A percentile compares a stretch with the other conserved stretches of the same genome.
Evolutionary conservation across 2,888 invertebrate species (phyloP).

Genomic region (Clitarchus hookeri): DNA sequence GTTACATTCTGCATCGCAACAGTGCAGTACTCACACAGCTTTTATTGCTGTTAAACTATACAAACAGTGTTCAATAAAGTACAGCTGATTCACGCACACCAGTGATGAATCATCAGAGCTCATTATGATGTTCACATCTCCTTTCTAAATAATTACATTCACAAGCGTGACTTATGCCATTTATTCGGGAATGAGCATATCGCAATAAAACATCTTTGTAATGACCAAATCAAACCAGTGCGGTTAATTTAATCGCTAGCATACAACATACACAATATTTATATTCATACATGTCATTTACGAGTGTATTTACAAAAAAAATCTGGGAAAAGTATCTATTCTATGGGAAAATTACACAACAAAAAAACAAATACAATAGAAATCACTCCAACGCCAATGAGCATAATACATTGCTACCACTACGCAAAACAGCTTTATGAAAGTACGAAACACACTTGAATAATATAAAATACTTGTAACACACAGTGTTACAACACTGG

Average conservation of each 20-base stretch:
- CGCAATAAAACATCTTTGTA: background rate
- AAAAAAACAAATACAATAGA: background rate
- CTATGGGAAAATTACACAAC: background rate
- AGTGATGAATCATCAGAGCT: too few species aligned
- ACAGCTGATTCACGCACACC: too few species aligned
- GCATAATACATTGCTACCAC: background rate
- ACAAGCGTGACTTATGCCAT: background rate
- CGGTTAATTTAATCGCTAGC: background rate
- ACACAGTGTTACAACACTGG: constrained; percentile 1
- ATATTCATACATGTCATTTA: background rate
- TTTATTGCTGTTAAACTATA: too few species aligned
- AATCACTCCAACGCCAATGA: background rate
- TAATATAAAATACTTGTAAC: constrained; percentile 1
- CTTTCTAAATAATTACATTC: too few species aligned
- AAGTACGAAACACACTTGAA: background rate
- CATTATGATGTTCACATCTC: too few species aligned
- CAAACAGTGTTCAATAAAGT: too few species aligned
- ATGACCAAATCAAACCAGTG: background rate
- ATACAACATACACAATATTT: background rate
- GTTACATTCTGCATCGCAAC: too few species aligned
- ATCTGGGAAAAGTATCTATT: background rate
- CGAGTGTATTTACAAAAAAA: background rate
- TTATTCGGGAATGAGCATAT: background rate
- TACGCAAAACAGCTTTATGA: background rate
- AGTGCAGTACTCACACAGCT: too few species aligned